These are phyloP conservation scores for Bettongia penicillata DNA, from an alignment of 2,113 vertebrate genomes.

Conservation along the genomic window DNA sequence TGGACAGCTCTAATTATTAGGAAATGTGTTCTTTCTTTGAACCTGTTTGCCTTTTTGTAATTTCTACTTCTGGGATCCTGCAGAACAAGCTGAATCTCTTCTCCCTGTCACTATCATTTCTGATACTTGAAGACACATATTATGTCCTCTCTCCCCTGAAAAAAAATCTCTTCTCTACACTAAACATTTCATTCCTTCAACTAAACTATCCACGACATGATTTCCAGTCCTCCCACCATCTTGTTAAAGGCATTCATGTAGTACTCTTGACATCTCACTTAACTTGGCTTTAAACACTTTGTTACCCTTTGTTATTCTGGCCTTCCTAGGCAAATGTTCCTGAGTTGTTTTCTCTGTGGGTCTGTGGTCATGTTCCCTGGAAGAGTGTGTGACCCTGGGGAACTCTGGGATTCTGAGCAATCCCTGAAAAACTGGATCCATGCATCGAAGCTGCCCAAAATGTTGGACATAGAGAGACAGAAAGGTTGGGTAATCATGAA, in stretches of 20 bases:
- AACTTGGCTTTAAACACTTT: not conserved
- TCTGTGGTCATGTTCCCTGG: not conserved
- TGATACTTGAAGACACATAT: not conserved
- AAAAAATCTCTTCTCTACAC: not conserved
- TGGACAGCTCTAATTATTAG: not conserved
- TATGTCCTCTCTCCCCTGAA: not conserved
- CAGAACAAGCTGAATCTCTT: not conserved
- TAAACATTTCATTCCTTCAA: not conserved
- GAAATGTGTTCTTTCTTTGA: not conserved
- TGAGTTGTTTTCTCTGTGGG: not conserved
- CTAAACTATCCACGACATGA: not conserved
- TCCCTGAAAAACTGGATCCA: not conserved
- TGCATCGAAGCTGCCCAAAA: not conserved
- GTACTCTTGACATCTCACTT: not conserved
- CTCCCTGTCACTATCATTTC: not conserved
- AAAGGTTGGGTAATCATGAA: not conserved
- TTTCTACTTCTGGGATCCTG: not conserved
- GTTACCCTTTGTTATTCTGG: not conserved
- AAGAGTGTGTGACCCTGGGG: not conserved
- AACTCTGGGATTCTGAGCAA: not conserved
- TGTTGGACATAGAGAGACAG: not conserved
- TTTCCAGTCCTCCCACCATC: not conserved
- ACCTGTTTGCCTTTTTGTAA: not conserved
- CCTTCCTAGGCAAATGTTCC: not conserved
- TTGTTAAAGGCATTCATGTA: not conserved